Evolutionary conservation across 2,888 invertebrate species (phyloP), one percentile per base, ranked within the genome.

Genomic region (Drosophila macrothrix): DNA sequence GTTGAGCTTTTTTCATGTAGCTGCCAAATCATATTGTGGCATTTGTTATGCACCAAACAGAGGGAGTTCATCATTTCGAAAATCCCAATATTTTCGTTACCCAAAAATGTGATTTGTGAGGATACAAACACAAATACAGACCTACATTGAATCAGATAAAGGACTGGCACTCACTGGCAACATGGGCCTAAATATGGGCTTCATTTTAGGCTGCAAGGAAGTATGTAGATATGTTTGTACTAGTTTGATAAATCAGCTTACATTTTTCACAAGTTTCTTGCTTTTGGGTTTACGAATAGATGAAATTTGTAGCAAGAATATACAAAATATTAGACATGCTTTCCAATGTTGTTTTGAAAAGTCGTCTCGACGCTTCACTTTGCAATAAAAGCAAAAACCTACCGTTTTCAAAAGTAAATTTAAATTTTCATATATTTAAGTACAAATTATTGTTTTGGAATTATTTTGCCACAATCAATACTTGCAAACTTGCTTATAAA

Each of bases 21-120:
- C 69, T 80, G 77, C 65, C 87, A 84, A 84, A 84, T 84, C 84
- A 84, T 89, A 89, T 89, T 89, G 84, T 29, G 67, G 39, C 84
- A 83, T 88, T 76, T 88, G 76, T 78, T 88, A 88, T 84, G 84
- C 84, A 81, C 64, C 73, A 66, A 50, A 39, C 52, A 14, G 43
- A 35, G 28, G 29, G 28, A 43, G 14, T 41, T 55, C 29, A 49
- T 39, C 50, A 62, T 55, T 35, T 73, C 41, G 39, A 52, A 78
- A 85, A 80, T 84, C 72, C 70, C 83, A 84, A 80, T 83, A 25
- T 25, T 37, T 16, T 54, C 43, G 62, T 35, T 35, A 33, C 41
- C 65, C 52, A 67, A 49, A 31, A 43, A 39, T 31, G 29, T 41
- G 10, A 39, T 35, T 39, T 49, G 12, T 25, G 31, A 50, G 62